Evolutionary conservation across 2,888 invertebrate genomes (phyloP).

Genomic region (Platycheirus albimanus): DNA sequence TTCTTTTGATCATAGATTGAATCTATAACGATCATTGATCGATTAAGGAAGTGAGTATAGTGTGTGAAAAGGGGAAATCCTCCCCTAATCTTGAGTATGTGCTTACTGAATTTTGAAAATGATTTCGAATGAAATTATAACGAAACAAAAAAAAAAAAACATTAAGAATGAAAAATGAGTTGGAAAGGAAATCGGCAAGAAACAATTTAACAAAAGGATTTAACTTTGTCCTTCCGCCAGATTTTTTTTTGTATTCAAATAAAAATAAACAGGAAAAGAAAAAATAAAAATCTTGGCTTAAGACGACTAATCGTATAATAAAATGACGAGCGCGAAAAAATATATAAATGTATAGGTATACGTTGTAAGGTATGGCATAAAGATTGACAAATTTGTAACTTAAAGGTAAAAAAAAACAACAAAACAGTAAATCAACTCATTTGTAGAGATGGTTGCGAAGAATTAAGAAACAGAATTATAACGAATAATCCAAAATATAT

Average conservation of each 20-base stretch:
- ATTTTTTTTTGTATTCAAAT: conserved; percentile 12
- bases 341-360: conserved; percentile 2
- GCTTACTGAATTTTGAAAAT: conserved; percentile 51
- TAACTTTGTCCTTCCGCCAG: conserved; percentile 59
- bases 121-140: conserved; percentile 4
- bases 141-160: neutral
- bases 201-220: conserved; percentile 45
- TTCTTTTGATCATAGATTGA: neutral
- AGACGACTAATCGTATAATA: conserved; percentile 65
- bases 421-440: conserved; percentile 15
- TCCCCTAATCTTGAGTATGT: conserved; percentile 14
- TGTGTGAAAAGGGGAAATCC: conserved; percentile 12
- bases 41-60: conserved; percentile 41
- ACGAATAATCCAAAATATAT: conserved; percentile 36
- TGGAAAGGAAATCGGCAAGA: conserved; percentile 1
- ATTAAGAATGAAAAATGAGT: conserved; percentile 41
- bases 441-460: conserved; percentile 35
- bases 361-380: neutral
- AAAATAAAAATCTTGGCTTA: conserved; percentile 38
- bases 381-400: conserved; percentile 36
- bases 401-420: conserved; percentile 21
- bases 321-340: conserved; percentile 68
- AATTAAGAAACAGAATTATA: conserved; percentile 13
- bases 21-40: conserved; percentile 54
- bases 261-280: neutral